Evolutionary conservation across 1,140 invertebrate species (phyloP).

Genomic region (Dolichoris vasculosae): DNA sequence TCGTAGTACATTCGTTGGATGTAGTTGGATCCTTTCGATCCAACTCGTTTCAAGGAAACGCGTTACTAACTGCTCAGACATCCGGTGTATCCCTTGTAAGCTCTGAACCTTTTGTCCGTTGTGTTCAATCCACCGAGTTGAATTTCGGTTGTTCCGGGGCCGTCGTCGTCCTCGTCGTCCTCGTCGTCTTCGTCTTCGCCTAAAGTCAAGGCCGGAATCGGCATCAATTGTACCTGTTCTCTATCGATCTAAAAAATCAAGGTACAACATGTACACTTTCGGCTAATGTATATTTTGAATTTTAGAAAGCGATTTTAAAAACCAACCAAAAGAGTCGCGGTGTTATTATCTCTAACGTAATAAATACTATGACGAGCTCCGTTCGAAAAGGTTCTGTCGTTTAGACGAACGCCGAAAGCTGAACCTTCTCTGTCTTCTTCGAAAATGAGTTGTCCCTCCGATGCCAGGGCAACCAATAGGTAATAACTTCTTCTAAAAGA

Average conservation of each 20-base stretch:
- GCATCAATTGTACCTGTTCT: constrained; percentile 80
- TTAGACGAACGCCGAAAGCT: constrained; percentile 81
- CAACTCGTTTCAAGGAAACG: not conserved
- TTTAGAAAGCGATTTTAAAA: not conserved
- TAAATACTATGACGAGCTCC: constrained; percentile 90
- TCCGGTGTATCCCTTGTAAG: constrained; percentile 90
- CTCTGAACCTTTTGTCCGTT: constrained; percentile 84
- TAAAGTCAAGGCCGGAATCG: constrained; percentile 79
- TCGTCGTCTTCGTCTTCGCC: constrained; percentile 74
- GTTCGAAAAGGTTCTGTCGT: constrained; percentile 86
- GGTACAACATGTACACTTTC: not conserved
- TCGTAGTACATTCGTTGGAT: too few relatives aligned
- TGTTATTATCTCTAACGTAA: constrained; percentile 83
- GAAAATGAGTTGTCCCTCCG: constrained; percentile 87
- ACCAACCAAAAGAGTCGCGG: constrained; percentile 79
- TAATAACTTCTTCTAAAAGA: constrained; percentile 85
- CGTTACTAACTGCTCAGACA: constrained; percentile 88
- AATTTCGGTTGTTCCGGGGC: constrained; percentile 83
- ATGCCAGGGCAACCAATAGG: constrained; percentile 85
- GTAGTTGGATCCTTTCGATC: too few relatives aligned
- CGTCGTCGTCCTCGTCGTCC: constrained; percentile 61
- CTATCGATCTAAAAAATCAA: constrained; percentile 79
- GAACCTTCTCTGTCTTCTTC: constrained; percentile 88
- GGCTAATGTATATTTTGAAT: not conserved
- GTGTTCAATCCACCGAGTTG: constrained; percentile 91